Base-by-base conservation (phyloP, 2,797 vertebrate species). In the Tapirus indicus region DNA sequence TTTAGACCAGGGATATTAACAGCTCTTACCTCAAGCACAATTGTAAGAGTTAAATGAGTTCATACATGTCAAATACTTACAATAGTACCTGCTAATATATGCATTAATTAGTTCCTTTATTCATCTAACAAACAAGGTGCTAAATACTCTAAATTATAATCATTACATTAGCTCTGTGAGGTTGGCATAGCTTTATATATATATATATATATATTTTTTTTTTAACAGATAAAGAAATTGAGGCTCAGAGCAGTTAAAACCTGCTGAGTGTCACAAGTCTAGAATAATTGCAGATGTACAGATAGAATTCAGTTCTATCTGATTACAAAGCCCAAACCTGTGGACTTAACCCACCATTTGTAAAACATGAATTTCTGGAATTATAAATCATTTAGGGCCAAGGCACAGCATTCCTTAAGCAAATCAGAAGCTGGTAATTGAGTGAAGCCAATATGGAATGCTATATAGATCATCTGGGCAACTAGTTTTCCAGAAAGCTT, bases 1-100 rank as follows among this genome's bases (percentile, higher is more conserved):
- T 75, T 0, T 13, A 92, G n/a, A 64, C 29, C 58, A 56, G 29
- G 9, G 29, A 14, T 72, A 71, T 82, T 79, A 89, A 83, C 78
- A 86, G 38, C 9, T 85, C 62, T 71, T 88, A 41, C 29, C 20
- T n/a, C 41, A 74, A 49, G 18, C 17, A 56, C 21, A 92, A 58
- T n/a, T 72, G 17, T 91, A 88, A 71, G 68, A 92, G 25, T 84
- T 94, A 79, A 54, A 68, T 87, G 66, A 79, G 27, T 94, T 86
- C 74, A 82, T 85, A 58, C 1, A 69, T 86, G 58, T 52, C 71
- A 75, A 74, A 41, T 68, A 58, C 41, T 58, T 89, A 66, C 8
- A 47, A 41, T 56, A 80, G 56, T 84, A 47, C n/a, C 78, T 86
- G 47, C 79, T 62, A 82, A 27, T 71, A 21, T 62, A 68, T 47